Conservation (phyloP, 2,797 vertebrate genomes). For the Euthynnus affinis region DNA sequence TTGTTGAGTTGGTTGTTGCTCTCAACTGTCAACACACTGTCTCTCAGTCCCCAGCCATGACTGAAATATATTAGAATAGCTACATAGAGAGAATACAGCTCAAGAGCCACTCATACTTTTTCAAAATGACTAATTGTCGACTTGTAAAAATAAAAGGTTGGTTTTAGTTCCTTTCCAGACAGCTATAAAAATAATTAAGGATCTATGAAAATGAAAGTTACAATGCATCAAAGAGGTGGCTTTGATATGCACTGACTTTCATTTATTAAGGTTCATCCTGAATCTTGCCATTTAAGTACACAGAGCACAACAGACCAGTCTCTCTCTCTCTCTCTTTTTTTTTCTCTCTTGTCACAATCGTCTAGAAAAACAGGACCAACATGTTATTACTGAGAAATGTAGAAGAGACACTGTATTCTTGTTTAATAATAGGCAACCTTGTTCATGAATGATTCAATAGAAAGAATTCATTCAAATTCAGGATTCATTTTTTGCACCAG, state of each 20-base stretch:
- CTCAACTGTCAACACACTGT: slow-evolving; percentile 65
- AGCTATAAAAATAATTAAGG: background rate
- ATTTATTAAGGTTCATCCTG: background rate
- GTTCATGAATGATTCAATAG: background rate
- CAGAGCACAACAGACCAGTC: background rate
- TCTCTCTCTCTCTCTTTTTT: background rate
- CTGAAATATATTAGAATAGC: slow-evolving; percentile 54
- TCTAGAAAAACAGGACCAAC: background rate
- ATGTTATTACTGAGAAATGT: background rate
- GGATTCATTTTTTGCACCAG: background rate
- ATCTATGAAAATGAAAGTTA: background rate
- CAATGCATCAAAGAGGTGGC: background rate
- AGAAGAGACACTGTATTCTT: background rate
- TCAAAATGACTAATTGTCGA: background rate
- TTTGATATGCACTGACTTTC: background rate
- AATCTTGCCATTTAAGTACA: background rate
- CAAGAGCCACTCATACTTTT: background rate
- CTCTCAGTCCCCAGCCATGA: slow-evolving; percentile 53
- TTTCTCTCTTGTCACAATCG: fast-evolving
- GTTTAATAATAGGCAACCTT: background rate
- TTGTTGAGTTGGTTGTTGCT: slow-evolving; percentile 50
- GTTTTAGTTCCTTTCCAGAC: background rate
- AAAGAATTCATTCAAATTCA: background rate
- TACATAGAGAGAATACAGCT: background rate
- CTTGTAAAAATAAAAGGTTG: background rate